phyloP scores from a whole-genome alignment of 2,113 vertebrate species.

The Cheirogaleus medius region DNA sequence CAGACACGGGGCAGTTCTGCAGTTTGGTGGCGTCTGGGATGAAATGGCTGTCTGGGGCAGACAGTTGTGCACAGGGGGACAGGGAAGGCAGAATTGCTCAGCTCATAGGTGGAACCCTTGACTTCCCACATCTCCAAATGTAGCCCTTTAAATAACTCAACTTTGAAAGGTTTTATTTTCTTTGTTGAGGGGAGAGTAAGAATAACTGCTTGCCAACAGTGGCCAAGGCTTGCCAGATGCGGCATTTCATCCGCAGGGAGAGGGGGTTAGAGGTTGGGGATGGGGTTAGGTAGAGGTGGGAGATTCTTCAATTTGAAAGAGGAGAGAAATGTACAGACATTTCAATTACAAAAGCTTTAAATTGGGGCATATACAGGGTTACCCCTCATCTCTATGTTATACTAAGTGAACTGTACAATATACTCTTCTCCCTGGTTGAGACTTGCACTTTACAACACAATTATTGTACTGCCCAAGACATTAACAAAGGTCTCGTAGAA shows the following conservation, averaged over 20 bases:
- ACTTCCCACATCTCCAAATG: not conserved
- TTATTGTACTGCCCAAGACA: not conserved
- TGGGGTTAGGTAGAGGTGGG: too few species aligned
- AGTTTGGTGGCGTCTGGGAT: not conserved
- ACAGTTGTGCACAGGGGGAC: too few species aligned
- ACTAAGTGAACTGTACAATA: not conserved
- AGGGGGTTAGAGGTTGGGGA: not conserved
- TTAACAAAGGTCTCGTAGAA: not conserved
- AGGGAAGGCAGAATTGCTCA: not conserved
- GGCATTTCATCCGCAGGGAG: not conserved
- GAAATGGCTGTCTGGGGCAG: not conserved
- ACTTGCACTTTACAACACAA: not conserved
- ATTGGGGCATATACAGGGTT: not conserved
- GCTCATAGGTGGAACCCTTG: fast-evolving
- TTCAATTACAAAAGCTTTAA: not conserved
- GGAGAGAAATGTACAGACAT: not conserved
- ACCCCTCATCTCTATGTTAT: not conserved
- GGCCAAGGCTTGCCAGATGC: not conserved
- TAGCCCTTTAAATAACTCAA: not conserved
- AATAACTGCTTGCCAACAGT: not conserved
- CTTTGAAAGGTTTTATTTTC: not conserved
- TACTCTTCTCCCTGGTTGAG: not conserved
- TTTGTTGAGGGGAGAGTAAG: not conserved
- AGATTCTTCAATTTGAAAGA: not conserved
- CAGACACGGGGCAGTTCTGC: not conserved